Conservation (phyloP, 2,113 vertebrate species). For the Charadrius vociferus region DNA sequence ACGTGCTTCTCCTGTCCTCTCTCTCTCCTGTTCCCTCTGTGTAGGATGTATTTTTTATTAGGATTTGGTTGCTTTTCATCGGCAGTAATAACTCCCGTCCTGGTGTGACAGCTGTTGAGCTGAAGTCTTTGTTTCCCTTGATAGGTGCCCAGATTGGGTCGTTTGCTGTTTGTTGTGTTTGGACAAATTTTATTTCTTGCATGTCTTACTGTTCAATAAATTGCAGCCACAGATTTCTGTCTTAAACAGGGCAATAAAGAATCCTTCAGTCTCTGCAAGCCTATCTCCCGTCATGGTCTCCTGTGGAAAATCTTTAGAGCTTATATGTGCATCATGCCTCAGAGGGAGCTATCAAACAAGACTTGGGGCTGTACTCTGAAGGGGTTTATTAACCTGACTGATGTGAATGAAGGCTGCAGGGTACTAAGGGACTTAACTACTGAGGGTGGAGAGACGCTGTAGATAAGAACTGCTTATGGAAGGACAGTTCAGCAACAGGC, state of each 20-base stretch:
- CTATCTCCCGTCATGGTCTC: background rate
- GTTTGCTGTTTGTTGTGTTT: slow-evolving; percentile 46
- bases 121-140: slow-evolving; percentile 13
- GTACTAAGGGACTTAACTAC: slow-evolving; percentile 7
- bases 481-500: background rate
- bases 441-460: background rate
- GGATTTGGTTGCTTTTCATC: background rate
- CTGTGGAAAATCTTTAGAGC: slow-evolving; percentile 33
- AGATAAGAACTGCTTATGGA: background rate
- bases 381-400: slow-evolving; percentile 47
- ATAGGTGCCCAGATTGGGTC: background rate
- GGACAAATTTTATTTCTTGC: slow-evolving; percentile 49
- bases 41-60: background rate
- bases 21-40: background rate
- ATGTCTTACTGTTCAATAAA: slow-evolving; percentile 44
- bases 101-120: background rate
- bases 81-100: background rate
- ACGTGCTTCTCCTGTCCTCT: background rate
- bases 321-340: slow-evolving; percentile 25
- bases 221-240: slow-evolving; percentile 38
- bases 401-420: slow-evolving; percentile 2
- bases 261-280: slow-evolving; percentile 1
- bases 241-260: slow-evolving; percentile 47
- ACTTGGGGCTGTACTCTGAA: background rate
- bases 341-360: slow-evolving; percentile 30